Percentiles rank a stretch among this genome's conserved stretches.
These are phyloP conservation scores for Peromyscus californicus DNA, from an alignment of 2,113 vertebrate species.

Conservation along the genomic window DNA sequence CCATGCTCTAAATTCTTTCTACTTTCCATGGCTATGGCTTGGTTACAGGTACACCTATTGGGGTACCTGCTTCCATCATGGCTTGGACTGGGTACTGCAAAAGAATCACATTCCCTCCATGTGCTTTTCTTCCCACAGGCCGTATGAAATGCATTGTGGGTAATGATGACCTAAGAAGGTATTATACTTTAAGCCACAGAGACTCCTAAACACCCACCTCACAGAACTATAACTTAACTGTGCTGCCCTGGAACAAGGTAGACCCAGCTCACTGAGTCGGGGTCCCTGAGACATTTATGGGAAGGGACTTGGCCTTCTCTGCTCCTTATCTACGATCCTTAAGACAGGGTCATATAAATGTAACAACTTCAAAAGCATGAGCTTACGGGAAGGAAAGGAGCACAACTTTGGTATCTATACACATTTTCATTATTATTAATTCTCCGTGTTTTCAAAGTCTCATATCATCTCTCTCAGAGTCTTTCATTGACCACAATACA, in stretches of 20 bases:
- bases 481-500: neutral
- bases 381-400: neutral
- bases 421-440: slow-evolving; percentile 17
- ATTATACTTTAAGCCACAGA: neutral
- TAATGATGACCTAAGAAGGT: neutral
- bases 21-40: neutral
- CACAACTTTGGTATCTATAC: neutral
- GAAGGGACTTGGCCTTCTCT: neutral
- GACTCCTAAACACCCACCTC: neutral
- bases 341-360: neutral
- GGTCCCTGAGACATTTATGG: neutral
- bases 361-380: neutral
- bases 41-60: no score
- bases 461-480: neutral
- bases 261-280: neutral
- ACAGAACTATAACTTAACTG: neutral
- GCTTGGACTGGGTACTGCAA: neutral
- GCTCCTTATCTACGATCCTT: neutral
- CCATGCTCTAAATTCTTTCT: neutral
- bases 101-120: neutral
- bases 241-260: neutral
- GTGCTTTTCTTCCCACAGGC: neutral
- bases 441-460: neutral
- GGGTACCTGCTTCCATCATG: neutral
- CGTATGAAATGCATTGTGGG: neutral